Conservation (phyloP, 1,140 invertebrate genomes). For the Colletes latitarsis region DNA sequence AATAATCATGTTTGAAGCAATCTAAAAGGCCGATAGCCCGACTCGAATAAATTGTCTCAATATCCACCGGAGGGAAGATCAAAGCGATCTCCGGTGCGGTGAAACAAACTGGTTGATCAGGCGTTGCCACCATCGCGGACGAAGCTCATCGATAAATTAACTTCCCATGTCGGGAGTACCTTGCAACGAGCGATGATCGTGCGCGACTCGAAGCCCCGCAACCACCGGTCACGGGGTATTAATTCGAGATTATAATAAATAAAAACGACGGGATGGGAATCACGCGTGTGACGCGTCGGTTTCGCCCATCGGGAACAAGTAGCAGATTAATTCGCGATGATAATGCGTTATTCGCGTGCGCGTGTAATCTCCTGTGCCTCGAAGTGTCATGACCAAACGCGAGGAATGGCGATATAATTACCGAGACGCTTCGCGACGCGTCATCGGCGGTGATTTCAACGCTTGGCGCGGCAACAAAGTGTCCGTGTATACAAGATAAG, state of each 20-base stretch:
- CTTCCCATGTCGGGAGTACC: background rate
- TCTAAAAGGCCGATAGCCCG: too few relatives aligned
- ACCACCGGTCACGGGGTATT: slow-evolving; percentile 21
- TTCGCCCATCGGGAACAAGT: slow-evolving; percentile 15
- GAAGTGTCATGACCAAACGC: slow-evolving; percentile 28
- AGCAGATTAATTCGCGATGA: slow-evolving; percentile 60
- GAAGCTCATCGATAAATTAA: slow-evolving; percentile 33
- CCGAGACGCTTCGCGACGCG: background rate
- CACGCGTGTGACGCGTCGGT: background rate
- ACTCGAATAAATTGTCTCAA: background rate
- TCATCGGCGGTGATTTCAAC: slow-evolving; percentile 5
- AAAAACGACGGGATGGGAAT: slow-evolving; percentile 5
- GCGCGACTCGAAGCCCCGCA: slow-evolving; percentile 2
- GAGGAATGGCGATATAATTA: slow-evolving; percentile 41
- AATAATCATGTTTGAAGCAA: background rate
- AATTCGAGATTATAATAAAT: slow-evolving; percentile 19
- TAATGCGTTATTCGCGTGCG: slow-evolving; percentile 33
- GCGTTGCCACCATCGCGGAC: background rate
- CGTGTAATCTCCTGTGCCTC: slow-evolving; percentile 37
- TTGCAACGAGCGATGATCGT: slow-evolving; percentile 8
- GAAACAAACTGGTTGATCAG: slow-evolving; percentile 1
- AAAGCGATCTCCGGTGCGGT: background rate
- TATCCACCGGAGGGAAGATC: too few relatives aligned
- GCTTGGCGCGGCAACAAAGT: background rate
- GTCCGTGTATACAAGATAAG: slow-evolving; percentile 53